Percentiles rank a stretch among this genome's conserved stretches.
phyloP scores from a whole-genome alignment of 1,140 invertebrate species.

The silkworm (Bombyx mori) region DNA sequence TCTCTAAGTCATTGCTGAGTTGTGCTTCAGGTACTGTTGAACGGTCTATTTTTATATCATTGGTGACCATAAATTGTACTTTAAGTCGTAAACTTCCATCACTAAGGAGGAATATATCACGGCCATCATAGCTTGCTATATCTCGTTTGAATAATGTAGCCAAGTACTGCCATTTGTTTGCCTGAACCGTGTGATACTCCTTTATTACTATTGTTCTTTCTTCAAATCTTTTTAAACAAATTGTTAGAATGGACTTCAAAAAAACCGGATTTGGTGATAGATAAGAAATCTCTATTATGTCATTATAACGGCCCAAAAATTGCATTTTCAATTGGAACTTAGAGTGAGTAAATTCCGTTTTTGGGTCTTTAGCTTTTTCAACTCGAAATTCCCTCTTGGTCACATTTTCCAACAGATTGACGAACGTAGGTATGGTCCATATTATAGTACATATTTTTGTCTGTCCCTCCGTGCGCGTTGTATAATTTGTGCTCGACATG shows the following conservation, averaged over 20 bases:
- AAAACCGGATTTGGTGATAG: conserved; percentile 49
- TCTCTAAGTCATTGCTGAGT: conserved; percentile 54
- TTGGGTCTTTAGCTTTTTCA: conserved; percentile 34
- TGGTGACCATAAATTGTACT: conserved; percentile 55
- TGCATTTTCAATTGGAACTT: conserved; percentile 59
- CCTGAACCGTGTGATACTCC: conserved; percentile 53
- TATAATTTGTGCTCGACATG: conserved; percentile 51
- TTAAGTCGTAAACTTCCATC: conserved; percentile 55
- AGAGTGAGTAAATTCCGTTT: conserved; percentile 20
- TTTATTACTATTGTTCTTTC: conserved; percentile 54
- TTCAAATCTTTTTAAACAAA: conserved; percentile 55
- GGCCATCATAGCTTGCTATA: conserved; percentile 38
- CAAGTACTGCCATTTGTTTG: conserved; percentile 60
- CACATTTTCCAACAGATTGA: conserved; percentile 44
- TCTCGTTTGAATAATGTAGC: conserved; percentile 52
- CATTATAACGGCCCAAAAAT: conserved; percentile 51
- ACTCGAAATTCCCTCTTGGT: conserved; percentile 49
- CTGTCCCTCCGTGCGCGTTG: conserved; percentile 50
- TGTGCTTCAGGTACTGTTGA: conserved; percentile 39
- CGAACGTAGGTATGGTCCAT: conserved; percentile 52
- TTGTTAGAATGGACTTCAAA: conserved; percentile 51
- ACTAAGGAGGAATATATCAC: conserved; percentile 39
- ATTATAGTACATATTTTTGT: conserved; percentile 56
- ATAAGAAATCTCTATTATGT: conserved; percentile 59
- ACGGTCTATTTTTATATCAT: conserved; percentile 50